These are phyloP conservation scores for Picathartes gymnocephalus DNA, from an alignment of 2,113 vertebrate genomes.

Conservation along the genomic window DNA sequence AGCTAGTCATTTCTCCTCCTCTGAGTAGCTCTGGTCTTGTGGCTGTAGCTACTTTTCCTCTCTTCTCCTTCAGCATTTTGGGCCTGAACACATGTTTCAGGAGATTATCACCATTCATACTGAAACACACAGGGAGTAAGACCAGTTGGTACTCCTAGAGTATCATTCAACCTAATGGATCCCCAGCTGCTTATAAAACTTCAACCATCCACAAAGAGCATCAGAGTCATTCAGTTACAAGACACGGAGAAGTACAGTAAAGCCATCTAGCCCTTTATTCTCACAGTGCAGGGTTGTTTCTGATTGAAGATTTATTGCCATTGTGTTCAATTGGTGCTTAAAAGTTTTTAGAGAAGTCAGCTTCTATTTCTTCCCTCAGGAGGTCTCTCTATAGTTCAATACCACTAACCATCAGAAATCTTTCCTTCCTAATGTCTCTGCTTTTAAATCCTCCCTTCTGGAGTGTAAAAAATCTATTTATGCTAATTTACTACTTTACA, in stretches of 20 bases:
- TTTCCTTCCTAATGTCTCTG: background rate
- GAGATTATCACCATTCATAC: background rate
- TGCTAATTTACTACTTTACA: background rate
- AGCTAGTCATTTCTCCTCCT: background rate
- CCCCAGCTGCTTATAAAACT: background rate
- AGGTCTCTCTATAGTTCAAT: background rate
- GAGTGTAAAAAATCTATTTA: background rate
- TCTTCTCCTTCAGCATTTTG: background rate
- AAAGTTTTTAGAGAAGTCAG: background rate
- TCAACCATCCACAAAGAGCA: background rate
- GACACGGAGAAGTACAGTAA: background rate
- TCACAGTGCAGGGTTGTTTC: background rate
- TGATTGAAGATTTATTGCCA: background rate
- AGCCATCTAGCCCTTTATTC: background rate
- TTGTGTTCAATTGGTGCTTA: background rate
- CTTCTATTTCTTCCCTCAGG: background rate
- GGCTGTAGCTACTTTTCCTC: background rate
- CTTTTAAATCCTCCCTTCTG: background rate
- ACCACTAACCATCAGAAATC: background rate
- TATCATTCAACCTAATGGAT: background rate
- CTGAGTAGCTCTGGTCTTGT: background rate
- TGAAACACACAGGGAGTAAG: background rate
- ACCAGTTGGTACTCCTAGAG: background rate
- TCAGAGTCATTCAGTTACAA: background rate
- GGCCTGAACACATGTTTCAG: background rate